A percentile compares a stretch with the other conserved stretches of the same genome.
Conservation (phyloP, 1,140 invertebrate genomes). For the Metopolophium dirhodum region DNA sequence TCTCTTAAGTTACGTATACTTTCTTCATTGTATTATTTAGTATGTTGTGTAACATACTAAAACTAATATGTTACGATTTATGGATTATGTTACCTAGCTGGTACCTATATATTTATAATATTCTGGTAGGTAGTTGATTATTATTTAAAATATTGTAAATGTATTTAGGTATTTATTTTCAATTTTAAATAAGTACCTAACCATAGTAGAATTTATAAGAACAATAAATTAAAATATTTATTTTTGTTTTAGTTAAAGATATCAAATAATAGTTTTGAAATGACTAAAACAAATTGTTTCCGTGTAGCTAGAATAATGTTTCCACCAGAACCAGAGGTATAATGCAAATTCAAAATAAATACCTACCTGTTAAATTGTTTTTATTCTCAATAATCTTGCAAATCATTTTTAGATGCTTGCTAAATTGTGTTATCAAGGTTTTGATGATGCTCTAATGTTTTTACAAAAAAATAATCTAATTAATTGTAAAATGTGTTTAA, state of each 20-base stretch:
- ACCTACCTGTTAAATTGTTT: not conserved
- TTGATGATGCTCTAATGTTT: constrained; percentile 93
- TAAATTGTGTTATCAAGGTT: constrained; percentile 97
- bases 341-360: not conserved
- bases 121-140: too few relatives aligned
- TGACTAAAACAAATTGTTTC: constrained; percentile 91
- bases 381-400: not conserved
- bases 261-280: constrained; percentile 93
- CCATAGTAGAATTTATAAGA: not conserved
- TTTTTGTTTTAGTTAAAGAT: constrained; percentile 77
- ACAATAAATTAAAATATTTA: not conserved
- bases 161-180: not conserved
- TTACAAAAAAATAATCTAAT: constrained; percentile 90
- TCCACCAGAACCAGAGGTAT: constrained; percentile 89
- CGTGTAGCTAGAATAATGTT: constrained; percentile 90
- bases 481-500: constrained; percentile 82
- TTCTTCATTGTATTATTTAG: too few relatives aligned
- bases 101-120: too few relatives aligned
- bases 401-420: constrained; percentile 70
- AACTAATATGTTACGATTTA: too few relatives aligned
- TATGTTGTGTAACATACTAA: too few relatives aligned
- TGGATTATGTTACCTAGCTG: too few relatives aligned
- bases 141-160: not conserved
- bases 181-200: not conserved
- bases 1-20: too few relatives aligned